Percentiles rank a stretch among this genome's conserved stretches.
Evolutionary conservation across 2,797 vertebrate genomes (phyloP).

Genomic region (Telmatherina bonti): DNA sequence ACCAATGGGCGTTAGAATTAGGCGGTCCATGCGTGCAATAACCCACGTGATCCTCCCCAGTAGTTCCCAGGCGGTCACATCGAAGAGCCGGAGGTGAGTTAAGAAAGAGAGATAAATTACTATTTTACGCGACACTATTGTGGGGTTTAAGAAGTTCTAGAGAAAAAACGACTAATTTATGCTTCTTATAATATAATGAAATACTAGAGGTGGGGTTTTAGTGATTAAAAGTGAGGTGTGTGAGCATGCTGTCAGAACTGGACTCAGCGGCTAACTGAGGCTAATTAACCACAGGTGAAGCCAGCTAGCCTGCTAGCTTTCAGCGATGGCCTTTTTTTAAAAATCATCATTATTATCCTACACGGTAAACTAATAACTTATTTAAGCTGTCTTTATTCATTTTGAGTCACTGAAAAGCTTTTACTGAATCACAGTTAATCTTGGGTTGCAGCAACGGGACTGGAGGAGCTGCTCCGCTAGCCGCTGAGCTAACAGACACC

Average conservation of each 20-base stretch:
- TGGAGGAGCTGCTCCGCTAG: background rate
- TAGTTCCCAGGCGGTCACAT: slow-evolving; percentile 80
- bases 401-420: background rate
- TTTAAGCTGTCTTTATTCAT: too few relatives aligned
- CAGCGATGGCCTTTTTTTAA: background rate
- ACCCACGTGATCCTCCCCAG: slow-evolving; percentile 80
- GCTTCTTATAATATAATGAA: accelerated
- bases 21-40: slow-evolving; percentile 38
- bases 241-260: slow-evolving; percentile 28
- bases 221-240: background rate
- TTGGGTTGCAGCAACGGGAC: background rate
- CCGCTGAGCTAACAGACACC: too few relatives aligned
- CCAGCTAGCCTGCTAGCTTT: slow-evolving; percentile 31
- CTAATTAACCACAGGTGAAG: slow-evolving; percentile 63
- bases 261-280: slow-evolving; percentile 44
- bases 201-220: background rate
- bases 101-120: slow-evolving; percentile 19
- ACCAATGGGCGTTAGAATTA: slow-evolving; percentile 61
- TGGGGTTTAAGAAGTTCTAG: accelerated
- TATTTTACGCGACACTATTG: background rate
- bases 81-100: slow-evolving; percentile 80
- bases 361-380: background rate
- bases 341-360: background rate
- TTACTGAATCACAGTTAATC: background rate
- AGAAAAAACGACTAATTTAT: accelerated